phyloP scores from a whole-genome alignment of 1,140 invertebrate genomes.

The Zaprionus ornatus region DNA sequence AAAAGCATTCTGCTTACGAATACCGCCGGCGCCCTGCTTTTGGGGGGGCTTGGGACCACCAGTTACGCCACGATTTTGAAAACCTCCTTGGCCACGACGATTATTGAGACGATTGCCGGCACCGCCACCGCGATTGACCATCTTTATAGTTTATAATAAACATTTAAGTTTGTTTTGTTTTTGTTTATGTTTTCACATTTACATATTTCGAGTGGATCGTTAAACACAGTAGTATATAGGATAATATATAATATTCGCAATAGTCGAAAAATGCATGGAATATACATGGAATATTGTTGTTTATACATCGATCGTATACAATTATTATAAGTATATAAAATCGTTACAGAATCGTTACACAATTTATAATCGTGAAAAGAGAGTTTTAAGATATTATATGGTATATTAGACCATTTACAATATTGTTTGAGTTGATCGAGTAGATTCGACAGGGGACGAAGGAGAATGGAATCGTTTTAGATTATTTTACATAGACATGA shows the following conservation, averaged over 20 bases:
- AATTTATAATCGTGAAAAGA: slow-evolving; percentile 21
- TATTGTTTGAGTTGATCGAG: slow-evolving; percentile 7
- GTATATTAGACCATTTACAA: slow-evolving; percentile 23
- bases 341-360: neutral
- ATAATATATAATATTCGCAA: slow-evolving; percentile 7
- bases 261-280: slow-evolving; percentile 31
- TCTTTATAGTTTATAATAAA: slow-evolving; percentile 53
- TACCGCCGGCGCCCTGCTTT: slow-evolving; percentile 83
- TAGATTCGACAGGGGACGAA: slow-evolving; percentile 8
- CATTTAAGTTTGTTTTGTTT: neutral
- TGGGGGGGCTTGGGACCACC: slow-evolving; percentile 78
- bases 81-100: slow-evolving; percentile 84
- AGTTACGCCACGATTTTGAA: slow-evolving; percentile 82
- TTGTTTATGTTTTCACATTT: slow-evolving; percentile 21
- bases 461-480: slow-evolving; percentile 3
- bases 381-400: slow-evolving; percentile 1
- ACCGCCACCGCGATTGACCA: slow-evolving; percentile 83
- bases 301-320: slow-evolving; percentile 8
- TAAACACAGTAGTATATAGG: neutral
- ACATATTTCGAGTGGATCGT: slow-evolving; percentile 13
- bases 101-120: slow-evolving; percentile 83
- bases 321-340: slow-evolving; percentile 7
- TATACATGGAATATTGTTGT: slow-evolving; percentile 23
- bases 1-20: slow-evolving; percentile 84
- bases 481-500: slow-evolving; percentile 20